Base-by-base conservation (phyloP, 1,140 invertebrate species). In the Heterodera schachtii region DNA sequence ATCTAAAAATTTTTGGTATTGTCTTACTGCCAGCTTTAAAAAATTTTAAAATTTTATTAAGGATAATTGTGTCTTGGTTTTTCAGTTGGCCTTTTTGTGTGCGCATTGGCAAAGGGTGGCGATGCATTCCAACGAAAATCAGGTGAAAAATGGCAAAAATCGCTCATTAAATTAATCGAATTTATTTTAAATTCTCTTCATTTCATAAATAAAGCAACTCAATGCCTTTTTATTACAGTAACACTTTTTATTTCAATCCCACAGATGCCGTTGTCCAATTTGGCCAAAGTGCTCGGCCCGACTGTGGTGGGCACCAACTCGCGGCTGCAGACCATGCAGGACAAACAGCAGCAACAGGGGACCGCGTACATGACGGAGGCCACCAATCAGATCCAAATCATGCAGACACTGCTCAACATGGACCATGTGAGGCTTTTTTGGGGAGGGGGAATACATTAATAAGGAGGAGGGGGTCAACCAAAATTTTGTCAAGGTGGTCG, bases 11-110 rank as follows among this genome's bases (percentile, higher is more conserved):
- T n/a, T n/a, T n/a, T n/a, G n/a, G n/a, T n/a, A n/a, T n/a, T n/a
- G n/a, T n/a, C n/a, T n/a, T n/a, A n/a, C n/a, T n/a, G n/a, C n/a
- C n/a, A n/a, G n/a, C n/a, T n/a, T n/a, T n/a, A n/a, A n/a, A n/a
- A n/a, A n/a, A n/a, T n/a, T n/a, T n/a, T n/a, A n/a, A n/a, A n/a
- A n/a, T n/a, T n/a, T n/a, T n/a, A n/a, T n/a, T n/a, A n/a, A n/a
- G n/a, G 9, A 49, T 49, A 49, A 49, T 49, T 49, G 47, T 49
- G 47, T 60, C 57, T 11, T 19, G 4, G 57, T 60, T 60, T 60
- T 60, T 16, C n/a, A 60, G 57, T 60, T 97, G 43, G 94, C 95
- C 2, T 96, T 93, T 87, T 88, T 97, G 3, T 92, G 95, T 66
- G 89, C 95, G 4, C 95, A 97, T 91, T 92, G 96, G 66, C 94